Base-by-base conservation (phyloP, 2,797 vertebrate genomes). In the Tachyglossus aculeatus region DNA sequence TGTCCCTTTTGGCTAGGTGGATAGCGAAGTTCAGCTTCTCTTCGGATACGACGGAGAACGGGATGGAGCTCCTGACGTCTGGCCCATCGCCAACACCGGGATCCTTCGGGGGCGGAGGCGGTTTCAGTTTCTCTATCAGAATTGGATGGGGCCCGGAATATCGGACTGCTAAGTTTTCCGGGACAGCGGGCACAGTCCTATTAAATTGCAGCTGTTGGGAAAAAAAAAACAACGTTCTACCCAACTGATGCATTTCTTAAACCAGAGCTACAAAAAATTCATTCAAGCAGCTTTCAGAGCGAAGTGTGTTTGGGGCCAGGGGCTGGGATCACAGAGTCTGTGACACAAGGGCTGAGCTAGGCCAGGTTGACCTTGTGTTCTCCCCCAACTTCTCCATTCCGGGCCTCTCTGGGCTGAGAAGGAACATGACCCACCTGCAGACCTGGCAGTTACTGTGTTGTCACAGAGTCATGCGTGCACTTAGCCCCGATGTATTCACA, bases 41-140 rank as follows among this genome's bases (percentile, higher is more conserved):
- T 85, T 98, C 95, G 4, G 98, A 99, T 13, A 99, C 64, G 4
- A 91, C 75, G 1, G 95, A 96, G 85, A 99, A 97, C 31, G 86
- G 86, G 47, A 95, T 36, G 15, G 94, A 94, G 69, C 91, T 91
- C 62, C 62, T 78, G 39, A 74, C 19, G 25, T 57, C 77, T 43
- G 84, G 77, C 12, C 82, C 80, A 14, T 81, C 72, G 14, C 67
- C 82, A 34, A 82, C 82, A 56, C 31, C 15, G 13, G 14, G n/a
- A 43, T 76, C 76, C 48, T 57, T 77, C 27, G 52, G 32, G 61
- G 57, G 52, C 55, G 0, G 66, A 54, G 54, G 32, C 0, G 85
- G 82, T 25, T 87, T 86, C 74, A 98, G 84, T 77, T 95, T 98
- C 88, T 99, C 96, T 41, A 99, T 96, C 83, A 94, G 66, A 76